Base-by-base conservation (phyloP, 2,113 vertebrate species). In the Cinclus cinclus region DNA sequence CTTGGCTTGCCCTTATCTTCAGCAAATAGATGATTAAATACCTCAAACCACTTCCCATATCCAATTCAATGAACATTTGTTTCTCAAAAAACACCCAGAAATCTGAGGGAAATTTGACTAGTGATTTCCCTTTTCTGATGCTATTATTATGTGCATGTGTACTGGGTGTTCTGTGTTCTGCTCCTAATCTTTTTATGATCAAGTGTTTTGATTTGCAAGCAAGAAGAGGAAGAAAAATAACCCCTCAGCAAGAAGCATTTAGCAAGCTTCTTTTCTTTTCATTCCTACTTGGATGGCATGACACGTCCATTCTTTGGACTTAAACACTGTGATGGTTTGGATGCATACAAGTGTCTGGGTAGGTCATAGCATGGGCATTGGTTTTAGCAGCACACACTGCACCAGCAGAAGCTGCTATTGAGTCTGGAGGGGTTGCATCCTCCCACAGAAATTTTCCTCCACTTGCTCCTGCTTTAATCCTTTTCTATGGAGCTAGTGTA, bases 191-290 rank as follows among this genome's bases (percentile, higher is more conserved):
- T 91, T 92, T 85, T 80, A 18, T 49, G 55, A 91, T 46, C 59
- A 53, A 53, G 28, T 67, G 71, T 82, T 94, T 90, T 83, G 60
- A 87, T 83, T 90, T 93, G 70, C 46, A 75, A 73, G 81, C 68
- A 76, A 68, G 85, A 95, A 94, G 86, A 58, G 22, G 55, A 55
- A 96, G 76, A 95, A 94, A 91, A 89, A 76, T 68, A 59, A 55
- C 49, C 39, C 53, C 64, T 67, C 6, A 37, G 70, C 20, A 55
- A 8, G 3, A 80, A 80, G 50, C 28, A 52, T 31, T 55, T 94
- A 77, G 39, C 74, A 70, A 82, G 70, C 58, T 79, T 39, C 46
- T 91, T 95, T 90, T 71, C 77, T 79, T 65, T 79, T 53, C 5
- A 59, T 73, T 78, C n/a, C 46, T 79, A 0, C 23, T 35, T 65